Percentiles rank a stretch among this genome's conserved stretches.
phyloP scores from a whole-genome alignment of 2,113 vertebrate genomes.

The Tylochromis polylepis region DNA sequence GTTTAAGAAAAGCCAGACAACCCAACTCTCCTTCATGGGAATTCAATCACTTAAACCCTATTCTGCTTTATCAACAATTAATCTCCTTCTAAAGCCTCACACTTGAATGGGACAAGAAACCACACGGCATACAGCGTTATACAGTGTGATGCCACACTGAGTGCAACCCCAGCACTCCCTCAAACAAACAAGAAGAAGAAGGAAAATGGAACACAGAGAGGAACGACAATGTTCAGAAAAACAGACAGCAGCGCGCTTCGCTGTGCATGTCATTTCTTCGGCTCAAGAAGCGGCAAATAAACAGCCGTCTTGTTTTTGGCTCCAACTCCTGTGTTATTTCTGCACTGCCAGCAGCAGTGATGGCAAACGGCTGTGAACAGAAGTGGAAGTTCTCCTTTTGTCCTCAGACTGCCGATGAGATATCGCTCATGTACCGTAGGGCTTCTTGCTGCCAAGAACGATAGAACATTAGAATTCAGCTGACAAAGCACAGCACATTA shows the following conservation, averaged over 20 bases:
- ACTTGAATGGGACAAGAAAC: background rate
- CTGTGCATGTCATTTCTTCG: slow-evolving; percentile 41
- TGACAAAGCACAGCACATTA: background rate
- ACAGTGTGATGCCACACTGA: background rate
- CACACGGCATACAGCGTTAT: background rate
- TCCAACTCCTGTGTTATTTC: slow-evolving; percentile 55
- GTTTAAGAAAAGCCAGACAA: slow-evolving; percentile 13
- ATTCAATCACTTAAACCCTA: slow-evolving; percentile 31
- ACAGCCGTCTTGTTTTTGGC: slow-evolving; percentile 56
- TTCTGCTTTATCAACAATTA: slow-evolving; percentile 41
- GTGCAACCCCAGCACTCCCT: background rate
- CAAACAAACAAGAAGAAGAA: background rate
- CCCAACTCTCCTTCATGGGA: slow-evolving; percentile 4
- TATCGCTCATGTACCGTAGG: background rate
- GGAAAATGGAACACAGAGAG: slow-evolving; percentile 26
- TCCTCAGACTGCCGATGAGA: background rate
- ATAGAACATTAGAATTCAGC: background rate
- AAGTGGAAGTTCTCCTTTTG: slow-evolving; percentile 48
- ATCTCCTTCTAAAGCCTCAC: slow-evolving; percentile 9
- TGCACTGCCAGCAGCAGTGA: slow-evolving; percentile 36
- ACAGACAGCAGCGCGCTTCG: slow-evolving; percentile 38
- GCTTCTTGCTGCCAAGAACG: background rate
- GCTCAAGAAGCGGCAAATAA: slow-evolving; percentile 64
- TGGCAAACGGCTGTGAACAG: slow-evolving; percentile 34
- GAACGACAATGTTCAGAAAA: slow-evolving; percentile 15